Percentiles rank a stretch among this genome's conserved stretches.
Conservation (phyloP, 1,140 invertebrate genomes). For the Drosophila busckii region DNA sequence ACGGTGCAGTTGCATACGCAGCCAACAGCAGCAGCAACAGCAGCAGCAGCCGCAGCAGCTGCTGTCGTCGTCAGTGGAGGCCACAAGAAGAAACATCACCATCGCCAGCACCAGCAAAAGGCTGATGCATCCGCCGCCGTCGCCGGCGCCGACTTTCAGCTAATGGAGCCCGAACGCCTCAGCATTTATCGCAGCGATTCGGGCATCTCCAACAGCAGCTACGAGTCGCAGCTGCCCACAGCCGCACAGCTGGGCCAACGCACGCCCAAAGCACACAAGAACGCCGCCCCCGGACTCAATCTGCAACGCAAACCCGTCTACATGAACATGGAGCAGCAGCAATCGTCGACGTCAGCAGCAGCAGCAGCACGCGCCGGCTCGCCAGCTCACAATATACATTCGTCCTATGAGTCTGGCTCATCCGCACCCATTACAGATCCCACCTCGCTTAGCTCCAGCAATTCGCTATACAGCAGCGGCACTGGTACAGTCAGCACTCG, state of each 20-base stretch:
- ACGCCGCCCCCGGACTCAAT: conserved; percentile 10
- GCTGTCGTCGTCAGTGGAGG: conserved; percentile 22
- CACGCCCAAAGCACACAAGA: conserved; percentile 29
- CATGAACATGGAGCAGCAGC: conserved; percentile 58
- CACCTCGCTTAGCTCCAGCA: conserved; percentile 43
- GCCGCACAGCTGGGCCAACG: conserved; percentile 15
- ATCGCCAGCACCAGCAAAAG: conserved; percentile 70
- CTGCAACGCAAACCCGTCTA: conserved; percentile 41
- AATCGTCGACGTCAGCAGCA: conserved; percentile 8
- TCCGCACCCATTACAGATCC: conserved; percentile 40
- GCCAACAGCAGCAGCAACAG: conserved; percentile 14
- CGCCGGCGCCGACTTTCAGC: conserved; percentile 42
- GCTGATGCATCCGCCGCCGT: conserved; percentile 41
- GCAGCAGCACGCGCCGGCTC: conserved; percentile 19
- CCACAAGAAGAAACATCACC: conserved; percentile 72
- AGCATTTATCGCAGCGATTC: conserved; percentile 78
- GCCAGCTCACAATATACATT: conserved; percentile 44
- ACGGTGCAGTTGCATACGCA: conserved; percentile 59
- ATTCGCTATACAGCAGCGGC: conserved; percentile 49
- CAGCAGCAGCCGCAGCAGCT: conserved; percentile 10
- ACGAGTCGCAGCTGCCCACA: conserved; percentile 57
- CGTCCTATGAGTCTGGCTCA: conserved; percentile 54
- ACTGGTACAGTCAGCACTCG: conserved; percentile 36
- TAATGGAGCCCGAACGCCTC: conserved; percentile 67
- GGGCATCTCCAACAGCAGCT: conserved; percentile 77